A percentile compares a stretch with the other conserved stretches of the same genome.
phyloP scores from a whole-genome alignment of 2,797 vertebrate genomes.

The Hozukius guyotensis region DNA sequence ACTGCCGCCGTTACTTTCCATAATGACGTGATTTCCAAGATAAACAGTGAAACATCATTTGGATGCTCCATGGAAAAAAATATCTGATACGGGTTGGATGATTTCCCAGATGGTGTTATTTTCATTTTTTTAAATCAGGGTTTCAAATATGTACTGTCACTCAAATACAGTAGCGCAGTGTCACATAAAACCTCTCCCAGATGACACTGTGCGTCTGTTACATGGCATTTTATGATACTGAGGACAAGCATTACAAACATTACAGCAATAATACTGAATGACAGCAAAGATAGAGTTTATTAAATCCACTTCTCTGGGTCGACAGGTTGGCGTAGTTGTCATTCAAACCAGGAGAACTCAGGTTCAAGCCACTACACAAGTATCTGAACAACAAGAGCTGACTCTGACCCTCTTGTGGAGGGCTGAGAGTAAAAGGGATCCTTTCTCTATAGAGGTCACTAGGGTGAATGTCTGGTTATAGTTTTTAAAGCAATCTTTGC shows the following conservation, averaged over 20 bases:
- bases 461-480: not conserved
- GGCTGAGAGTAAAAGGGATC: not conserved
- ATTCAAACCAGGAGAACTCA: not conserved
- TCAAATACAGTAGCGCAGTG: not conserved
- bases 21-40: conserved; percentile 19
- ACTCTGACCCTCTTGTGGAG: not conserved
- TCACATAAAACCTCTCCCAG: not conserved
- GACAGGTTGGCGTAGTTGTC: not conserved
- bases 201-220: not conserved
- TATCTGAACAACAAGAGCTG: not conserved
- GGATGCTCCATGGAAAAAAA: conserved; percentile 1
- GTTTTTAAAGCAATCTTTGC: not conserved
- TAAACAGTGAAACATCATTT: conserved; percentile 5
- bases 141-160: not conserved
- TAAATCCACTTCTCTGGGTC: not conserved
- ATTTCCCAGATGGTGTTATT: conserved; percentile 22
- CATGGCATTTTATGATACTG: not conserved
- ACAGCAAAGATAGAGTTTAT: not conserved
- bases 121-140: not conserved
- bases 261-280: not conserved
- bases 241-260: not conserved
- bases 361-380: not conserved
- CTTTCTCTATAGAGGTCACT: not conserved
- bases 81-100: not conserved
- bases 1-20: conserved; percentile 6